Base-by-base conservation (phyloP, 2,888 invertebrate genomes). In the Lasioglossum calceatum region DNA sequence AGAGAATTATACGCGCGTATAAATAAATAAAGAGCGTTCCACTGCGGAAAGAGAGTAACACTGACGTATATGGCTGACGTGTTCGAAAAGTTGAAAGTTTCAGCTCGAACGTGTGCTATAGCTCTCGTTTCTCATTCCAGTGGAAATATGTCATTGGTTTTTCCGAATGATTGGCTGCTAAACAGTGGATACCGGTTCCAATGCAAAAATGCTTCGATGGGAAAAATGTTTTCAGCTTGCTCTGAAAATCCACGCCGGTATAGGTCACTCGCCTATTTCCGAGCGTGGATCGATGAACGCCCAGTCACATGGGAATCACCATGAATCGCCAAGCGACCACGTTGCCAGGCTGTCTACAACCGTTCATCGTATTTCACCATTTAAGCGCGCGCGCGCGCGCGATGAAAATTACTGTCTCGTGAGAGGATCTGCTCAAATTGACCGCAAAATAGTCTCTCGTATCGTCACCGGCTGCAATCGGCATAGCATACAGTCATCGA, bases 271-370 rank as follows among this genome's bases (percentile, higher is more conserved):
- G 85, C 75, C 81, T 81, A 77, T 85, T 85, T 81, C 74, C 82
- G 73, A 67, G 79, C 64, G 14, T 64, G 83, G 77, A 88, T 88
- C 88, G 88, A 88, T 88, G 79, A 86, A 86, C 74, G 80, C 71
- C 61, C 71, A 81, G 90, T 84, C 90, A 88, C 82, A 89, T 81
- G 81, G 82, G 82, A 81, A 83, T 85, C 81, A 71, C 79, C 86
- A 84, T 86, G 85, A 88, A 90, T 83, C 82, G 84, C 42, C 67
- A 32, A 14, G 67, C 73, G 82, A 79, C 42, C 86, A 82, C 77
- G 82, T 77, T 77, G 81, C 76, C 81, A 77, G 36, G 61, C 81
- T 81, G 82, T 85, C 80, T 85, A 74, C 80, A 44, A 85, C 47
- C 77, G 80, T 36, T 74, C 73, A 14, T 64, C 80, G 74, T 84